Evolutionary conservation across 2,797 vertebrate genomes (phyloP).

Genomic region (Podarcis siculus): DNA sequence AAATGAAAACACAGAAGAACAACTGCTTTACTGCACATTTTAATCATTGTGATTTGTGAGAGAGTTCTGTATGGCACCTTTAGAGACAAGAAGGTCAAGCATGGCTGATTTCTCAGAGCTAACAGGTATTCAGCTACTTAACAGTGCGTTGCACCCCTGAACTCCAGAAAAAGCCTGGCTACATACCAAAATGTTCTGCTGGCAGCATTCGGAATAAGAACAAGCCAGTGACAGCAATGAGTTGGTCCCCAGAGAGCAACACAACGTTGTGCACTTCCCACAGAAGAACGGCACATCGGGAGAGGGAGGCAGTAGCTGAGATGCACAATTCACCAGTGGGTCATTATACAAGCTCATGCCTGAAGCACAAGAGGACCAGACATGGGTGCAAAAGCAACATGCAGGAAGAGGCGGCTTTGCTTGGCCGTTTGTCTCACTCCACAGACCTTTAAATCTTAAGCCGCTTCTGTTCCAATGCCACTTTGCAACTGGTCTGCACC

Average conservation of each 20-base stretch:
- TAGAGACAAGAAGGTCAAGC: not conserved
- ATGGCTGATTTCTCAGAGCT: fast-evolving
- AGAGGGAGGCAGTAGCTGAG: fast-evolving
- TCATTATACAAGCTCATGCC: not conserved
- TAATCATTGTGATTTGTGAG: not conserved
- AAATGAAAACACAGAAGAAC: fast-evolving
- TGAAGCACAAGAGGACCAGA: not conserved
- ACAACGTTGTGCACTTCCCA: fast-evolving
- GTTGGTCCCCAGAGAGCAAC: fast-evolving
- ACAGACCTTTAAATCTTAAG: no score
- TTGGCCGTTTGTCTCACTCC: no score
- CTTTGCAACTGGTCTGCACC: not conserved
- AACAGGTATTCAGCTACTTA: not conserved
- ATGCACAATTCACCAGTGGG: not conserved
- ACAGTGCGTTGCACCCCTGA: not conserved
- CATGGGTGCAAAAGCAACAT: not conserved
- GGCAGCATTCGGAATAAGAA: fast-evolving
- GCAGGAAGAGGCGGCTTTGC: not conserved
- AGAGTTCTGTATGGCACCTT: constrained; percentile 19
- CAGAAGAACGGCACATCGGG: not conserved
- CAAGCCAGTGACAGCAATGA: not conserved
- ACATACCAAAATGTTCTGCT: not conserved
- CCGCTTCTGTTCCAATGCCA: not conserved
- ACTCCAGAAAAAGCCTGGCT: not conserved
- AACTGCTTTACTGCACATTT: not conserved